phyloP scores from a whole-genome alignment of 2,797 vertebrate species.

The Mycteria americana region DNA sequence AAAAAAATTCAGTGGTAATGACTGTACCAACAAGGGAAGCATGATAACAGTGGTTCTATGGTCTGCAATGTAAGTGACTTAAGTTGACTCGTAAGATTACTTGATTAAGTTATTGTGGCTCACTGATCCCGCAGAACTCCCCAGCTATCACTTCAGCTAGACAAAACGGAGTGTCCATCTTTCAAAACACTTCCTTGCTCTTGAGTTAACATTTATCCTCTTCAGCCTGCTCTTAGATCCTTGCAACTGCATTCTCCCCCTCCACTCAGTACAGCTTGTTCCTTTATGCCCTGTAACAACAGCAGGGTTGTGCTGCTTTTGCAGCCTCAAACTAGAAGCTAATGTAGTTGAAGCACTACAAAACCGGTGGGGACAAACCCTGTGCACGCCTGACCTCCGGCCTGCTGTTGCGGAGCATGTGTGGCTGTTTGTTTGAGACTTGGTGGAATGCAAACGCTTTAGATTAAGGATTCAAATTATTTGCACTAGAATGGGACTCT shows the following conservation, averaged over 20 bases:
- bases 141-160: background rate
- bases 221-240: background rate
- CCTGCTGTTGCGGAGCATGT: background rate
- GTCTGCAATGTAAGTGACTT: background rate
- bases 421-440: conserved; percentile 43
- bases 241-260: background rate
- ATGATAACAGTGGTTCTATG: background rate
- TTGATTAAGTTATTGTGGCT: background rate
- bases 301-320: background rate
- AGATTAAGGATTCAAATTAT: conserved; percentile 47
- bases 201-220: background rate
- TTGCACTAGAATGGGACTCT: conserved; percentile 37
- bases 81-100: background rate
- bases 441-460: conserved; percentile 30
- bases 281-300: background rate
- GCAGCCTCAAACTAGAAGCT: background rate
- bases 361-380: background rate
- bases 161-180: background rate
- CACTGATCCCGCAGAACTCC: fast-evolving
- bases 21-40: background rate
- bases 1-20: background rate
- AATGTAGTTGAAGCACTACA: background rate
- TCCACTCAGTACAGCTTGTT: background rate
- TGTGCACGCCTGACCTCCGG: background rate
- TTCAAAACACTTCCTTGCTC: background rate